Conservation (phyloP, 2,797 vertebrate species). For the Enteromius afrohamiltoni region DNA sequence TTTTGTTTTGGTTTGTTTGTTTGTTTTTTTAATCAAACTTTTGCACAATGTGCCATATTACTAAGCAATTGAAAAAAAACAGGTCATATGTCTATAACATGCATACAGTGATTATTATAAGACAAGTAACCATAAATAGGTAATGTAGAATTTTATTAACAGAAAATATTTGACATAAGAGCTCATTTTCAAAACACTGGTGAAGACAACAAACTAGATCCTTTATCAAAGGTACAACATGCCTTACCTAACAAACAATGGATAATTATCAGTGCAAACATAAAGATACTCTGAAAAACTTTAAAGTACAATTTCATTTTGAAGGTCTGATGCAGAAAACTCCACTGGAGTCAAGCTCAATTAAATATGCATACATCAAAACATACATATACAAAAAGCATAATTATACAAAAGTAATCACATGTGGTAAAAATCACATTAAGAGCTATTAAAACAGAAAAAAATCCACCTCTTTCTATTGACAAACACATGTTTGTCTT, state of each 20-base stretch:
- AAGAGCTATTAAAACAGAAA: conserved; percentile 49
- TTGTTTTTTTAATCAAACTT: background rate
- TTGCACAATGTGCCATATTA: background rate
- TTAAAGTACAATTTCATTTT: conserved; percentile 68
- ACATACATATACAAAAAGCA: conserved; percentile 54
- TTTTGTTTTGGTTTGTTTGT: background rate
- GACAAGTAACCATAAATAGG: background rate
- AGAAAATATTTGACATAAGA: conserved; percentile 46
- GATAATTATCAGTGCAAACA: conserved; percentile 66
- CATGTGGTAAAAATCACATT: conserved; percentile 46
- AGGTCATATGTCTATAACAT: background rate
- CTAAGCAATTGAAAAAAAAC: background rate
- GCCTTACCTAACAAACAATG: conserved; percentile 51
- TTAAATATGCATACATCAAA: conserved; percentile 54
- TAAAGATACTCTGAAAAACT: conserved; percentile 77
- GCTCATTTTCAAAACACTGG: conserved; percentile 46
- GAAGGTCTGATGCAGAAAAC: conserved; percentile 70
- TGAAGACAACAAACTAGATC: conserved; percentile 35
- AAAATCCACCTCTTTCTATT: conserved; percentile 55
- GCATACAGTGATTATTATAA: background rate
- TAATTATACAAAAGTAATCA: conserved; percentile 53
- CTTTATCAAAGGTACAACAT: conserved; percentile 55
- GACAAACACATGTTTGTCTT: conserved; percentile 42
- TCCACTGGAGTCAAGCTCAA: conserved; percentile 78
- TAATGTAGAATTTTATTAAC: conserved; percentile 45